Evolutionary conservation across 1,140 invertebrate genomes (phyloP).

Genomic region (Galendromus occidentalis): DNA sequence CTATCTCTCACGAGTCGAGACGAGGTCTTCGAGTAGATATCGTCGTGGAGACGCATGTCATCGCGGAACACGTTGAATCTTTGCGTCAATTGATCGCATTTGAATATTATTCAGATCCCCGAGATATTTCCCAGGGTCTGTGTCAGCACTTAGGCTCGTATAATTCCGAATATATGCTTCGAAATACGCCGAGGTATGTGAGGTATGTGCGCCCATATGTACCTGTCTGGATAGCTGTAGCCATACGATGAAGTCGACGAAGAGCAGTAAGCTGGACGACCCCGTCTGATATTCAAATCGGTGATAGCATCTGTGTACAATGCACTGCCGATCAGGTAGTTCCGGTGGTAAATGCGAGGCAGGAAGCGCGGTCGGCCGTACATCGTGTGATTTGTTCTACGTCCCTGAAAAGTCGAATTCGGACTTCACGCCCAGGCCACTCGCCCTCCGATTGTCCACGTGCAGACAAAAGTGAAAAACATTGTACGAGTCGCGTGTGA

Average conservation of each 20-base stretch:
- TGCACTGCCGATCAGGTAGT: background rate
- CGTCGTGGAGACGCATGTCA: background rate
- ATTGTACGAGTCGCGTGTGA: too few relatives aligned
- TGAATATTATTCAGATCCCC: too few relatives aligned
- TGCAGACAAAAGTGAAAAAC: too few relatives aligned
- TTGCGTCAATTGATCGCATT: background rate
- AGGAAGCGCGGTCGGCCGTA: background rate
- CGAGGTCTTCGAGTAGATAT: background rate
- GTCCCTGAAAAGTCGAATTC: too few relatives aligned
- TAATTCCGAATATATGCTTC: too few relatives aligned
- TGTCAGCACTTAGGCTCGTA: too few relatives aligned
- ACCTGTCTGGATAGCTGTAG: background rate
- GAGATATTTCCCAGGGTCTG: too few relatives aligned
- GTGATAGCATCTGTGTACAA: constrained; percentile 3
- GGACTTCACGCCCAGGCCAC: too few relatives aligned
- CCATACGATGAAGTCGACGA: background rate
- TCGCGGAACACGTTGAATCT: background rate
- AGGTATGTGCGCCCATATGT: background rate
- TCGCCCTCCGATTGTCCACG: too few relatives aligned
- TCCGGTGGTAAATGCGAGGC: background rate
- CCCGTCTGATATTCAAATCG: background rate
- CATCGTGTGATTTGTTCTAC: background rate
- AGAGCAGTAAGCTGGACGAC: background rate
- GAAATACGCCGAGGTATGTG: too few relatives aligned
- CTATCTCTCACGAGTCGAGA: background rate